Conservation (phyloP, 2,888 invertebrate species). For the Cryptosula pallasiana region DNA sequence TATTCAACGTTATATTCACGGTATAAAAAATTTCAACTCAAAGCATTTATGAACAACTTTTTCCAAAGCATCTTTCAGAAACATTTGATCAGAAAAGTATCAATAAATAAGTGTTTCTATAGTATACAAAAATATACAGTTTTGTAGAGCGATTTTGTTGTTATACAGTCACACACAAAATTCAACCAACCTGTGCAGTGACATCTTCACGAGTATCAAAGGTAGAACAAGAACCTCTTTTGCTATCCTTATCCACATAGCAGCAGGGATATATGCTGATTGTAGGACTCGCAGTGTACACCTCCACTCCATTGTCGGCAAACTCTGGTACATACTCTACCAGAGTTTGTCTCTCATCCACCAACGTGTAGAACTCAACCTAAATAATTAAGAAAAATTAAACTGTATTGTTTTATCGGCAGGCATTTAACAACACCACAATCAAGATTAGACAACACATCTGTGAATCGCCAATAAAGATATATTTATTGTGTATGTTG, state of each 20-base stretch:
- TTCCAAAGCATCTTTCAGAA: too few relatives aligned
- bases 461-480: neutral
- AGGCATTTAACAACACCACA: too few relatives aligned
- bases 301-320: neutral
- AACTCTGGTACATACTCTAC: neutral
- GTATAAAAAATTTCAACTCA: too few relatives aligned
- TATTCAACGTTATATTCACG: too few relatives aligned
- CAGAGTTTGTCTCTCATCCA: neutral
- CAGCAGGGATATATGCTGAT: neutral
- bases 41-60: too few relatives aligned
- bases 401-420: too few relatives aligned
- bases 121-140: too few relatives aligned
- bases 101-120: too few relatives aligned
- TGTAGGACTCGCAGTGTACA: neutral
- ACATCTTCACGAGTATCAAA: neutral
- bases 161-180: too few relatives aligned
- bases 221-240: constrained; percentile 10
- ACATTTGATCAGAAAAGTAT: too few relatives aligned
- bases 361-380: constrained; percentile 3
- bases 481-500: neutral
- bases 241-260: neutral
- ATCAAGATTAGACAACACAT: too few relatives aligned
- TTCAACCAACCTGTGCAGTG: constrained; percentile 1
- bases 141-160: too few relatives aligned
- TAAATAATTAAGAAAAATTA: neutral